Evolutionary conservation across 2,113 vertebrate genomes (phyloP).

Genomic region (Monarcha castaneiventris): DNA sequence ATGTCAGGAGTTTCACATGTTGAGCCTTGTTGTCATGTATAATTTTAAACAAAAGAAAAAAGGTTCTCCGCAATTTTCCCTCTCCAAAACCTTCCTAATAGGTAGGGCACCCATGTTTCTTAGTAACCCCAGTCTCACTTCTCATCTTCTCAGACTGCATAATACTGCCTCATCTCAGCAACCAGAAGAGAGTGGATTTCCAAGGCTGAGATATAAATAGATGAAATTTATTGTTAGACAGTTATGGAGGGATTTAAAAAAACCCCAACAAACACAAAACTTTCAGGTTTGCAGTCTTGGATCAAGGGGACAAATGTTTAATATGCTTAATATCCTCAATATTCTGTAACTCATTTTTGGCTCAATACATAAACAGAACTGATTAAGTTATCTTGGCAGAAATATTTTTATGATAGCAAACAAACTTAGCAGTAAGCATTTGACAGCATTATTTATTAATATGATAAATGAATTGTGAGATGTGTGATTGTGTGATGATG

Average conservation of each 20-base stretch:
- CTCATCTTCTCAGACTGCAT: not conserved
- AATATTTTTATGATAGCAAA: slow-evolving; percentile 70
- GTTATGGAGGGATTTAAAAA: not conserved
- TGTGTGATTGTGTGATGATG: slow-evolving; percentile 90
- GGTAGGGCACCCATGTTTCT: not conserved
- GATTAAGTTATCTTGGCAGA: slow-evolving; percentile 72
- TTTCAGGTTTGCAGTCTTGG: not conserved
- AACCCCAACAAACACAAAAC: not conserved
- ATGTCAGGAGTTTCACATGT: not conserved
- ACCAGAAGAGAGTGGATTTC: not conserved
- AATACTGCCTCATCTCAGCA: not conserved
- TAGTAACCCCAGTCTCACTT: not conserved
- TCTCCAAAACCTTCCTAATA: not conserved
- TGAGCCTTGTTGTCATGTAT: not conserved
- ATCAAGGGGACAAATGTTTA: not conserved
- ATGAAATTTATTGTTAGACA: not conserved
- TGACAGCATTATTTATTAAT: slow-evolving; percentile 93
- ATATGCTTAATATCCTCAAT: not conserved
- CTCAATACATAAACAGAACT: slow-evolving; percentile 24
- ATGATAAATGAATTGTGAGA: slow-evolving; percentile 94
- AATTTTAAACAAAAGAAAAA: not conserved
- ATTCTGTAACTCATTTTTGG: not conserved
- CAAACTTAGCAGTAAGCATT: slow-evolving; percentile 85
- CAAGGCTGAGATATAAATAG: not conserved
- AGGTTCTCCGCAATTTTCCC: not conserved